phyloP scores from a whole-genome alignment of 2,888 invertebrate genomes.

The Mythimna ferrago region DNA sequence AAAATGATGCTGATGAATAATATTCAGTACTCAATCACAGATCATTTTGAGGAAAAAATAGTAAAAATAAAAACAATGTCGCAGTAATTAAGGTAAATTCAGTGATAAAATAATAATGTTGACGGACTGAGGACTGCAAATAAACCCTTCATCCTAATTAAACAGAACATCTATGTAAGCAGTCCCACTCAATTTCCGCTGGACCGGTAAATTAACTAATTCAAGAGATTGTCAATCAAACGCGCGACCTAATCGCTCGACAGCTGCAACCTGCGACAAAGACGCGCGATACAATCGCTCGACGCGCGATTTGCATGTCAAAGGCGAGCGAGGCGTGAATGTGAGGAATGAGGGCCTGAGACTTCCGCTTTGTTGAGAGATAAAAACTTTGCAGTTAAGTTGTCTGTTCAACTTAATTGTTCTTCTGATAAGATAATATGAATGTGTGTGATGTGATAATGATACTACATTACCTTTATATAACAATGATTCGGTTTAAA shows the following conservation, averaged over 20 bases:
- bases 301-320: constrained; percentile 53
- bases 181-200: constrained; percentile 13
- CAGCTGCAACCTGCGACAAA: constrained; percentile 28
- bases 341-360: constrained; percentile 7
- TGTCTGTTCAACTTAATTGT: constrained; percentile 1
- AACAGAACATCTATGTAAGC: constrained; percentile 14
- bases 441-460: too few relatives aligned
- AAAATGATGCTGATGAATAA: too few relatives aligned
- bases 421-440: neutral
- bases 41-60: neutral
- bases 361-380: constrained; percentile 23
- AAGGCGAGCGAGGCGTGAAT: constrained; percentile 25
- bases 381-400: neutral
- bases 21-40: neutral
- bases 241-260: constrained; percentile 30
- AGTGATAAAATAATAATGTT: neutral
- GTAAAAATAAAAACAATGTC: neutral
- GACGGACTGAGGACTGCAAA: neutral
- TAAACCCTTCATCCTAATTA: constrained; percentile 2
- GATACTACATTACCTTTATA: too few relatives aligned
- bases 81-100: neutral
- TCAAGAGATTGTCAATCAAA: constrained; percentile 34
- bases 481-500: too few relatives aligned
- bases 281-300: constrained; percentile 32
- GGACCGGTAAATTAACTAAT: constrained; percentile 21